Evolutionary conservation across 2,888 invertebrate genomes (phyloP).

Genomic region (Mylabris sibirica): DNA sequence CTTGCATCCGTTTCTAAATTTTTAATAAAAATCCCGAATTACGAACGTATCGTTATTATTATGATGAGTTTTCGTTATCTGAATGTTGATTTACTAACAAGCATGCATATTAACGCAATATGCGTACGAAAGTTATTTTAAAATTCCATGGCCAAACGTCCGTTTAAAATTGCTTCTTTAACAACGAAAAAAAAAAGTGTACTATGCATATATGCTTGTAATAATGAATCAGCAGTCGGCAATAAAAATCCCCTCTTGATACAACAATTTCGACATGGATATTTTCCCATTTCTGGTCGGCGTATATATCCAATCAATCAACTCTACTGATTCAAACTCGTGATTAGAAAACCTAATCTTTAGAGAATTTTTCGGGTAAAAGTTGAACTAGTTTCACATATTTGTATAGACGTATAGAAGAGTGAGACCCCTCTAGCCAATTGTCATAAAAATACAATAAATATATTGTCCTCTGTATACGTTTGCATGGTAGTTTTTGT

Average conservation of each 20-base stretch:
- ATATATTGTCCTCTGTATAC: background rate
- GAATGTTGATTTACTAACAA: background rate
- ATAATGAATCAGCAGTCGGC: background rate
- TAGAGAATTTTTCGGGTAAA: background rate
- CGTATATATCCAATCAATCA: background rate
- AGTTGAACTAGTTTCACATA: background rate
- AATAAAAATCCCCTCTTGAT: background rate
- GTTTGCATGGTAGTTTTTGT: background rate
- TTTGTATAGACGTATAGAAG: no score
- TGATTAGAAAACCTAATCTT: background rate
- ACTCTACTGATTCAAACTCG: background rate
- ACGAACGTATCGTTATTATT: no score
- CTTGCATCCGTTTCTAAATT: no score
- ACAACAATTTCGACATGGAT: background rate
- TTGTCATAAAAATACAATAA: conserved; percentile 7
- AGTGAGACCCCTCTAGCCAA: background rate
- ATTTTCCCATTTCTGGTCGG: background rate
- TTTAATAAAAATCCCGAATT: background rate
- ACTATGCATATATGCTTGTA: no score
- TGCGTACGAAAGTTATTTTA: conserved; percentile 10
- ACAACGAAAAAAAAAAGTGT: background rate
- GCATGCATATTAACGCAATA: conserved; percentile 1
- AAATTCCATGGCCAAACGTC: conserved; percentile 12
- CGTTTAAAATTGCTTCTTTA: background rate
- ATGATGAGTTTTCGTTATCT: background rate